phyloP scores from a whole-genome alignment of 2,888 invertebrate genomes.

The Heliconius aoede region DNA sequence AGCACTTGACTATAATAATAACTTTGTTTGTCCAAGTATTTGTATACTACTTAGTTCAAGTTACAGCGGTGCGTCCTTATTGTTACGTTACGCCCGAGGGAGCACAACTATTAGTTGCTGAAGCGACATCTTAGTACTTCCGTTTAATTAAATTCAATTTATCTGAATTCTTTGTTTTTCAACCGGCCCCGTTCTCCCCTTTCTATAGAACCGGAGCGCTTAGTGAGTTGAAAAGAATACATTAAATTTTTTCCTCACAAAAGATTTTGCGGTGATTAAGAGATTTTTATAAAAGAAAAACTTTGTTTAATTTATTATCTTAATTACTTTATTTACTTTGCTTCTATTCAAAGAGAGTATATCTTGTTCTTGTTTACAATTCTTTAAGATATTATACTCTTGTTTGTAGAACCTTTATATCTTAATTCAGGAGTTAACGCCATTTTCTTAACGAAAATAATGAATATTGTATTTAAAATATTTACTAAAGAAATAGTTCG shows the following conservation, averaged over 20 bases:
- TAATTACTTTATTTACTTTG: slow-evolving; percentile 23
- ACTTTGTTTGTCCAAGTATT: slow-evolving; percentile 15
- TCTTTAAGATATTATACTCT: neutral
- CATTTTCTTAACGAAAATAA: no score
- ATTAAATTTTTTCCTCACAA: slow-evolving; percentile 17
- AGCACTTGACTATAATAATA: slow-evolving; percentile 10
- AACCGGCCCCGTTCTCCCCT: slow-evolving; percentile 16
- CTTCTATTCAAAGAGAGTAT: neutral
- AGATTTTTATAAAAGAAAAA: slow-evolving; percentile 9
- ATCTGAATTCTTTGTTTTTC: slow-evolving; percentile 32
- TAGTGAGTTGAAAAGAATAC: slow-evolving; percentile 21
- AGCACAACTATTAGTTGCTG: slow-evolving; percentile 25
- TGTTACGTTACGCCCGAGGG: neutral
- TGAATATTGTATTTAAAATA: no score
- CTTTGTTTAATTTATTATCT: slow-evolving; percentile 13
- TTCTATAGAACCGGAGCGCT: slow-evolving; percentile 20
- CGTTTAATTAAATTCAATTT: slow-evolving; percentile 36
- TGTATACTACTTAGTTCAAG: slow-evolving; percentile 1
- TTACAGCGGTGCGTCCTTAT: slow-evolving; percentile 5
- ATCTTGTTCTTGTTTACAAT: neutral
- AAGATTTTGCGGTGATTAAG: slow-evolving; percentile 29
- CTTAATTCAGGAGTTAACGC: neutral
- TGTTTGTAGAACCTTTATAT: neutral
- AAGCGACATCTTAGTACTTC: slow-evolving; percentile 31
- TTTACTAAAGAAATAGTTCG: no score